Percentiles rank a stretch among this genome's conserved stretches.
phyloP scores from a whole-genome alignment of 2,797 vertebrate species.

The Enteromius paludinosus region DNA sequence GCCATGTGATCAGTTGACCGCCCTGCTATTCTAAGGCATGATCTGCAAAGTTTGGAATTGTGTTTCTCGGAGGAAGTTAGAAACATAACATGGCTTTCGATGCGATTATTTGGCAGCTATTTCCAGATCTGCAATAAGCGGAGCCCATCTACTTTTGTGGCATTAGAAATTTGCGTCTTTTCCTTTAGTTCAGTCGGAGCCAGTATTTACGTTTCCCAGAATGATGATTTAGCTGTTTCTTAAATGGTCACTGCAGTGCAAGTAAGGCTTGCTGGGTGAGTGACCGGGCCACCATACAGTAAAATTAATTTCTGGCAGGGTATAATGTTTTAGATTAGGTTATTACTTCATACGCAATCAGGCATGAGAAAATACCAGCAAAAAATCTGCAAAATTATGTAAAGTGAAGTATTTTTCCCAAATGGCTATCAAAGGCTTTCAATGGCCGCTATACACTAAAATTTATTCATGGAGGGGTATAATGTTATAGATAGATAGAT shows the following conservation, averaged over 20 bases:
- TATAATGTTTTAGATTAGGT: conserved; percentile 53
- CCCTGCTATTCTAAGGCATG: conserved; percentile 47
- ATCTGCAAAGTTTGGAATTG: conserved; percentile 36
- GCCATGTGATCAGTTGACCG: conserved; percentile 34
- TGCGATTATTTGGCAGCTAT: conserved; percentile 59
- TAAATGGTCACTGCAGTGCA: conserved; percentile 71
- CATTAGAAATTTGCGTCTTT: conserved; percentile 75
- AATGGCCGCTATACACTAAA: conserved; percentile 25
- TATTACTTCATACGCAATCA: conserved; percentile 59
- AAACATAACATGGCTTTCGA: conserved; percentile 26
- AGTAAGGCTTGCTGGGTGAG: conserved; percentile 40
- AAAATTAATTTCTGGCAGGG: conserved; percentile 75
- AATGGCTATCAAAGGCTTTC: background rate
- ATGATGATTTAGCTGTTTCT: conserved; percentile 84
- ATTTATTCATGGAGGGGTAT: conserved; percentile 75
- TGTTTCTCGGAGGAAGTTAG: conserved; percentile 22
- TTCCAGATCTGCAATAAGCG: conserved; percentile 70
- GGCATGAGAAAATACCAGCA: background rate
- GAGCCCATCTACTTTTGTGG: conserved; percentile 78
- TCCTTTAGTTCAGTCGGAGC: conserved; percentile 75
- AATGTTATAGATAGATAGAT: conserved; percentile 63
- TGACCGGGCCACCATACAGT: conserved; percentile 18
- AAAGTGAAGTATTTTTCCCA: background rate
- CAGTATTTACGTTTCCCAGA: conserved; percentile 81
- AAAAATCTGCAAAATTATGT: background rate